Conservation (phyloP, 2,113 vertebrate species). For the Sylvietta virens region DNA sequence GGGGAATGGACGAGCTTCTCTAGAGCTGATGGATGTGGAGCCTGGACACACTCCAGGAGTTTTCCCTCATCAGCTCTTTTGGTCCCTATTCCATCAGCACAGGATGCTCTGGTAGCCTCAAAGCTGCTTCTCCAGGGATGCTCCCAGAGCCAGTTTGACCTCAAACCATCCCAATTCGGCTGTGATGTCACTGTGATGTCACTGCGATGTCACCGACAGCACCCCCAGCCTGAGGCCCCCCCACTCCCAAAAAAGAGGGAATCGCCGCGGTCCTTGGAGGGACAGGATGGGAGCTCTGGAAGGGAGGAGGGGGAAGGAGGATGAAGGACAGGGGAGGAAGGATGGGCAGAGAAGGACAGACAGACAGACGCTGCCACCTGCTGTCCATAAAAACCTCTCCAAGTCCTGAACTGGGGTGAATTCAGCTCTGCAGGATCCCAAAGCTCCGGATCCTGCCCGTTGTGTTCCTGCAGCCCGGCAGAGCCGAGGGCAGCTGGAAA, state of each 20-base stretch:
- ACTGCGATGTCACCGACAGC: accelerated
- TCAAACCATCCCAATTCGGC: accelerated
- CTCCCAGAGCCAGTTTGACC: background rate
- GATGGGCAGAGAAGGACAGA: background rate
- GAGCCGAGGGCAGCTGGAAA: background rate
- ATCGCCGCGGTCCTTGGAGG: accelerated
- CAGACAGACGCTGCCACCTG: slow-evolving; percentile 24
- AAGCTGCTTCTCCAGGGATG: background rate
- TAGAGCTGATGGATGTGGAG: accelerated
- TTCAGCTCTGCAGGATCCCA: accelerated
- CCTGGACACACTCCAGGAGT: background rate
- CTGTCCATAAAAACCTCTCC: background rate
- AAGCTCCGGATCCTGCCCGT: accelerated
- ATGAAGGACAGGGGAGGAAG: background rate
- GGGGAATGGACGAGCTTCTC: background rate
- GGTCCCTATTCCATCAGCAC: background rate
- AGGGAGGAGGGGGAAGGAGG: background rate
- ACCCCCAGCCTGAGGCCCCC: background rate
- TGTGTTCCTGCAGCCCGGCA: background rate
- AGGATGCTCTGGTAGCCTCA: background rate
- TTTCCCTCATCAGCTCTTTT: background rate
- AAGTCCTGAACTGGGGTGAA: background rate
- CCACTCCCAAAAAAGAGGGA: background rate
- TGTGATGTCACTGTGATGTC: background rate
- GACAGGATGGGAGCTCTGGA: accelerated